These are phyloP conservation scores for Pogonocichla stellata DNA, from an alignment of 2,113 vertebrate species.

Conservation along the genomic window DNA sequence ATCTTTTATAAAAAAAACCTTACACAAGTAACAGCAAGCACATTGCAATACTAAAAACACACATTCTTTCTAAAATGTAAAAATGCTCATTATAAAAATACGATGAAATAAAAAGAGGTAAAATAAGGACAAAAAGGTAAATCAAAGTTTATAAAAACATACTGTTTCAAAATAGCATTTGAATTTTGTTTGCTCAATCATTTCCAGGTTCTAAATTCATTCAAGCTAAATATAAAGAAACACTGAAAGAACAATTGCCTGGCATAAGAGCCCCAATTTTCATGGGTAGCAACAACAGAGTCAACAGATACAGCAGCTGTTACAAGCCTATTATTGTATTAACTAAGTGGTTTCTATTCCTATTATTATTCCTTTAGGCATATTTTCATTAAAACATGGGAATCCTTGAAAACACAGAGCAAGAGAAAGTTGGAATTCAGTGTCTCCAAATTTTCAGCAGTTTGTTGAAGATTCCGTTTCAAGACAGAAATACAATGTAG, in stretches of 20 bases:
- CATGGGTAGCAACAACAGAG: background rate
- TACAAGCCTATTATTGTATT: slow-evolving; percentile 19
- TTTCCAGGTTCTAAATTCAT: background rate
- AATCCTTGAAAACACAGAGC: slow-evolving; percentile 32
- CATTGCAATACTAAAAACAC: background rate
- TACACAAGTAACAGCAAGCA: background rate
- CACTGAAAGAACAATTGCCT: background rate
- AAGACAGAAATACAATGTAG: background rate
- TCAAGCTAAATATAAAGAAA: background rate
- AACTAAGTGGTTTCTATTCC: slow-evolving; percentile 20
- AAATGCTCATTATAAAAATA: background rate
- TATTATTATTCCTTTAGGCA: slow-evolving; percentile 19
- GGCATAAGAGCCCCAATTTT: background rate
- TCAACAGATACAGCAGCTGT: slow-evolving; percentile 7
- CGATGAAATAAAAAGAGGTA: background rate
- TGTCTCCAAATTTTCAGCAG: background rate
- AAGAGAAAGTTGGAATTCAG: background rate
- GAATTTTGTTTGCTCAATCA: background rate
- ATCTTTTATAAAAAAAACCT: background rate
- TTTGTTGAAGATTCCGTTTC: background rate
- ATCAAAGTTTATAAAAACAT: background rate
- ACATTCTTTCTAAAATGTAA: background rate
- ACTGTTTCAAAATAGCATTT: background rate
- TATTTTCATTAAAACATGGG: slow-evolving; percentile 32
- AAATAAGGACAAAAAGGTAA: background rate